phyloP scores from a whole-genome alignment of 1,140 invertebrate species.

The Leguminivora glycinivorella region DNA sequence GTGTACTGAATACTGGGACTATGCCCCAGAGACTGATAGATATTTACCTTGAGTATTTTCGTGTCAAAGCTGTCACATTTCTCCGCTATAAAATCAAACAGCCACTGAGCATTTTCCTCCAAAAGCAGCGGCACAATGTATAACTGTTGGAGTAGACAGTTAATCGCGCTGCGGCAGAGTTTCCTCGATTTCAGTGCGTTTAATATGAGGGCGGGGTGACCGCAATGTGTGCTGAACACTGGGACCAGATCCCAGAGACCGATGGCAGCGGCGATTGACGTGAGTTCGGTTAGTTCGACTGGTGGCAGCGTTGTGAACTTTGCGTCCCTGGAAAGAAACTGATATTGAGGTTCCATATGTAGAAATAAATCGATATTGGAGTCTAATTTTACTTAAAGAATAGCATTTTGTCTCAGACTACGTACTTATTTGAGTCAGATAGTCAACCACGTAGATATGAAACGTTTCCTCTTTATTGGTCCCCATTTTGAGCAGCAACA shows the following conservation, averaged over 20 bases:
- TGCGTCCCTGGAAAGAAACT: conserved; percentile 49
- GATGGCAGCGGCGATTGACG: conserved; percentile 52
- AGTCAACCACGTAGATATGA: conserved; percentile 64
- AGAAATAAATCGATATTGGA: no score
- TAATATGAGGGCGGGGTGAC: conserved; percentile 52
- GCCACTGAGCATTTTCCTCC: conserved; percentile 67
- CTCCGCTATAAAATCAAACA: conserved; percentile 69
- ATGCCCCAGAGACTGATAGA: conserved; percentile 64
- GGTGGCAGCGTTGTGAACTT: conserved; percentile 52
- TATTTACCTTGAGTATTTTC: no score
- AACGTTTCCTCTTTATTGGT: conserved; percentile 59
- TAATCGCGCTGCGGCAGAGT: conserved; percentile 60
- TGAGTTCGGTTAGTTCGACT: conserved; percentile 56
- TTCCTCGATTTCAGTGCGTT: conserved; percentile 51
- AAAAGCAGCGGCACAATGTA: conserved; percentile 61
- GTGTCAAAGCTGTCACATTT: no score
- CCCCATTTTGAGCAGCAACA: conserved; percentile 54
- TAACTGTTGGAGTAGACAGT: conserved; percentile 49
- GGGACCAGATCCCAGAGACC: conserved; percentile 56
- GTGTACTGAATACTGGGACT: conserved; percentile 62
- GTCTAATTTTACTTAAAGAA: no score
- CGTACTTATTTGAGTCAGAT: no score
- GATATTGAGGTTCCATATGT: neutral
- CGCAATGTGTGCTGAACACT: conserved; percentile 59
- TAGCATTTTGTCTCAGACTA: no score